phyloP scores from a whole-genome alignment of 2,797 vertebrate genomes.

The Anguilla obscura region DNA sequence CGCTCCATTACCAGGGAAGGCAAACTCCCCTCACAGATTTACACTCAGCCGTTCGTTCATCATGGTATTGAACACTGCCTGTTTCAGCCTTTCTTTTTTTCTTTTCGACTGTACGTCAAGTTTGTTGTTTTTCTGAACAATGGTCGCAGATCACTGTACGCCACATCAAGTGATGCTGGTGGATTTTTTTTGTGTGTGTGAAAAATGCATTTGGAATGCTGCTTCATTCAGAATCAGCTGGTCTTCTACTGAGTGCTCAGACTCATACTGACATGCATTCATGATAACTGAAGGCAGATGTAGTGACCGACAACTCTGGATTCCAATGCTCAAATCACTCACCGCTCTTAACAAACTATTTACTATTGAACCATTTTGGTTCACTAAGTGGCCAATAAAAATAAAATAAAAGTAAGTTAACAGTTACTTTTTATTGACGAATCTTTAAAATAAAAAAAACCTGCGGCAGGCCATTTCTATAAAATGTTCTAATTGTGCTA shows the following conservation, averaged over 20 bases:
- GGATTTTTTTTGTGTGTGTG: not conserved
- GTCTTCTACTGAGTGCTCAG: too few relatives aligned
- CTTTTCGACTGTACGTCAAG: too few relatives aligned
- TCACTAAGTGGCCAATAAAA: not conserved
- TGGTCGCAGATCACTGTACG: too few relatives aligned
- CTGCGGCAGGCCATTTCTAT: not conserved
- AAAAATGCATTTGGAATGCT: not conserved
- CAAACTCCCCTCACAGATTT: not conserved
- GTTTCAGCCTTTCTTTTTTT: too few relatives aligned
- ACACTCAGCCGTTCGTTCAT: not conserved
- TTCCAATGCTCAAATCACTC: not conserved
- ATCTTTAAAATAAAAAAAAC: not conserved
- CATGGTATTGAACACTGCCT: too few relatives aligned
- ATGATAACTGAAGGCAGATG: too few relatives aligned
- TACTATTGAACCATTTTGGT: not conserved
- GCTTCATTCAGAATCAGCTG: not conserved
- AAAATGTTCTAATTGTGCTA: not conserved
- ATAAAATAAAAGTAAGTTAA: not conserved
- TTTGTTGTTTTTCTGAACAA: too few relatives aligned
- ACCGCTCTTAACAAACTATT: not conserved
- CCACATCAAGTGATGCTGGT: not conserved
- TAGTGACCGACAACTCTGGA: not conserved
- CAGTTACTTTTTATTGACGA: not conserved
- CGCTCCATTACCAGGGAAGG: not conserved
- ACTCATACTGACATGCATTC: too few relatives aligned